Base-by-base conservation (phyloP, 2,797 vertebrate genomes). In the Mormyrops attenuatus region DNA sequence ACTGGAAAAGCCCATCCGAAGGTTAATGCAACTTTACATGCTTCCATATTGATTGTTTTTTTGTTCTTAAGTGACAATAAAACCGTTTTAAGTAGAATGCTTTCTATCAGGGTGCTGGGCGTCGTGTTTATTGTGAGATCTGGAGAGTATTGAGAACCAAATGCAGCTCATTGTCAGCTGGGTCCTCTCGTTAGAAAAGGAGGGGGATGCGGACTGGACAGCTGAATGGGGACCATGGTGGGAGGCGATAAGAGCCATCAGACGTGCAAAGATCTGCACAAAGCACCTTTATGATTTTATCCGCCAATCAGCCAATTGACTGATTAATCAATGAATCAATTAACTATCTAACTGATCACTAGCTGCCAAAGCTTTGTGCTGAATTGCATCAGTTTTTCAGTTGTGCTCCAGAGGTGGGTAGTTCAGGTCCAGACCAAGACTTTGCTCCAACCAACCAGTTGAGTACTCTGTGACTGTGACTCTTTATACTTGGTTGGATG, bases 221-320 rank as follows among this genome's bases (percentile, higher is more conserved):
- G 84, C 55, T 44, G 88, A 44, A 44, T 26, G 49, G 44, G 47
- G 73, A 30, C 26, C 66, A 77, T 55, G 85, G 30, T 87, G 63
- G 89, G 30, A 87, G 30, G 89, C 20, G 49, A 38, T 86, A n/a
- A 89, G 53, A 44, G 34, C 53, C 50, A 52, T 34, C 11, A 86
- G 84, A 91, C 90, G 88, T 91, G 55, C 55, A 63, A 49, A 88
- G 86, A 66, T 52, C n/a, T 53, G 80, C 30, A 77, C 30, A 77
- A 77, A 77, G 6, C 17, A 77, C 30, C 34, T 77, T 77, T 77
- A 41, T 20, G 15, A 77, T 41, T 77, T 77, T 20, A 41, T 77
- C 69, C 0, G 17, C 15, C 17, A 77, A 38, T 77, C 38, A 77
- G 38, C 69, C 34, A 77, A 41, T 77, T 17, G 26, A 77, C 38